Conservation (phyloP, 2,888 invertebrate species). For the Oligia latruncula region DNA sequence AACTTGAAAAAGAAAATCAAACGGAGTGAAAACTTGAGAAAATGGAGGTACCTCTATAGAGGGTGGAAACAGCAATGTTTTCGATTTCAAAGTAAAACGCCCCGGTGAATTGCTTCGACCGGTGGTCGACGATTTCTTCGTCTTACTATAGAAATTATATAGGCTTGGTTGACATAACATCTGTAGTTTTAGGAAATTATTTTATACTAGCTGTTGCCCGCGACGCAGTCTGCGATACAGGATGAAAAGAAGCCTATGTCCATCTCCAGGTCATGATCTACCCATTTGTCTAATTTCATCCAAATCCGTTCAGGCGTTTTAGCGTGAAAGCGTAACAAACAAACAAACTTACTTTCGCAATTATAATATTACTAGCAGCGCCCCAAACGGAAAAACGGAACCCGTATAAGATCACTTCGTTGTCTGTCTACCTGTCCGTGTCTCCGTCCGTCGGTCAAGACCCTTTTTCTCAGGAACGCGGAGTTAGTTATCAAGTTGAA, state of each 20-base stretch:
- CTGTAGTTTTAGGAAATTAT: background rate
- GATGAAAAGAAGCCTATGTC: no score
- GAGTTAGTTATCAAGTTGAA: no score
- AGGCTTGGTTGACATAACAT: conserved; percentile 46
- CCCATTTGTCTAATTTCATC: background rate
- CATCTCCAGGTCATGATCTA: background rate
- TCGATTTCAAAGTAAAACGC: conserved; percentile 58
- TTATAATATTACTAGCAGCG: background rate
- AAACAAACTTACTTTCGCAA: no score
- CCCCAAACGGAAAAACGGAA: no score
- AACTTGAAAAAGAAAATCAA: conserved; percentile 40
- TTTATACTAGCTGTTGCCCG: background rate
- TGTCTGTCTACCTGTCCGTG: no score
- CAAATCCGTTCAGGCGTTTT: background rate
- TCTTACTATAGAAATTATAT: conserved; percentile 13
- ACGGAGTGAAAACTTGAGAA: conserved; percentile 46
- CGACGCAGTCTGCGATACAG: background rate
- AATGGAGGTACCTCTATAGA: conserved; percentile 23
- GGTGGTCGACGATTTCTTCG: conserved; percentile 57
- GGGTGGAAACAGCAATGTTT: conserved; percentile 47
- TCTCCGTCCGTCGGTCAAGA: no score
- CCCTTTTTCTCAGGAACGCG: no score
- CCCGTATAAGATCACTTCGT: no score
- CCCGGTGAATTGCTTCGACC: conserved; percentile 59
- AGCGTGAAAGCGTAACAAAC: background rate